Evolutionary conservation across 2,113 vertebrate genomes (phyloP).

Genomic region (Cisticola juncidis): DNA sequence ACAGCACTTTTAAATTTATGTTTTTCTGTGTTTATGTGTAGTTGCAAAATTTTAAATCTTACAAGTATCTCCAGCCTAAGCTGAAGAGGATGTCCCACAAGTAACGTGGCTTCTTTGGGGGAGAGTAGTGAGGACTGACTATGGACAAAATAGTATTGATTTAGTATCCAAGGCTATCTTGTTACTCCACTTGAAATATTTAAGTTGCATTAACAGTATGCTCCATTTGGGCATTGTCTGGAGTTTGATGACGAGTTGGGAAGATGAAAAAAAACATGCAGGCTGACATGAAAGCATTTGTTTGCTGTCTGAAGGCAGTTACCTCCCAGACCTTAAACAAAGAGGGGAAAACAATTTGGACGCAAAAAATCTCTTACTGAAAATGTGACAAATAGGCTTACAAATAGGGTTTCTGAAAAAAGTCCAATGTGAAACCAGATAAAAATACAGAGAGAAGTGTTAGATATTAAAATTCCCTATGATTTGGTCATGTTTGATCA

Average conservation of each 20-base stretch:
- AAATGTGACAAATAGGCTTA: neutral
- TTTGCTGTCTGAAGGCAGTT: neutral
- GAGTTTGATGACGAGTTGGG: neutral
- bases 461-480: neutral
- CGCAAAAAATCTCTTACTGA: neutral
- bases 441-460: neutral
- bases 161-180: fast-evolving
- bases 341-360: neutral
- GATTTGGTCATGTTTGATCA: neutral
- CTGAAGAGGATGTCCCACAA: fast-evolving
- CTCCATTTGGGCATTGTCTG: neutral
- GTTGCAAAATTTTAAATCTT: neutral
- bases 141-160: neutral
- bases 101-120: neutral
- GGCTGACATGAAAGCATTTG: neutral
- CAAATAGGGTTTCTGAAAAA: neutral
- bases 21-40: neutral
- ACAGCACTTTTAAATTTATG: neutral
- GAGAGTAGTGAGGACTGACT: neutral
- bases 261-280: neutral
- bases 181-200: neutral
- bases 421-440: neutral
- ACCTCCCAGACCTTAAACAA: neutral
- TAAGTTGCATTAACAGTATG: neutral
- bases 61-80: neutral